A percentile compares a stretch with the other conserved stretches of the same genome.
These are phyloP conservation scores for Bellardia pandia DNA, from an alignment of 2,888 invertebrate species.

Conservation along the genomic window DNA sequence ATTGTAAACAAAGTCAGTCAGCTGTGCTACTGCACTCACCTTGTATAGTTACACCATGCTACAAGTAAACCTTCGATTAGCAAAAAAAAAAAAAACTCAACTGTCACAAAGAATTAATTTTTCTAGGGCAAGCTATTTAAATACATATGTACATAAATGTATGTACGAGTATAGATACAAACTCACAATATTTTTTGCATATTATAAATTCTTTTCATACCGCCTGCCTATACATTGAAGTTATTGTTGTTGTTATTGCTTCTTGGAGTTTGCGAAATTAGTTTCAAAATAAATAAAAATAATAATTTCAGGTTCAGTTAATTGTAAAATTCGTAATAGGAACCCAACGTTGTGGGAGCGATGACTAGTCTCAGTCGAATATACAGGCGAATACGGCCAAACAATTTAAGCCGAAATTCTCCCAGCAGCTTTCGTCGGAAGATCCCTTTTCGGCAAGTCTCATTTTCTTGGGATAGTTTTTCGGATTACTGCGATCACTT, in stretches of 20 bases:
- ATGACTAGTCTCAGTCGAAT: conserved; percentile 80
- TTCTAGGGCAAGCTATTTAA: no score
- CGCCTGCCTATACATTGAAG: background rate
- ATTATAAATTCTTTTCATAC: background rate
- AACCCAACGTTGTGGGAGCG: conserved; percentile 24
- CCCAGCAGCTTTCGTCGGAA: conserved; percentile 83
- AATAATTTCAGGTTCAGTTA: conserved; percentile 1
- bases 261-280: background rate
- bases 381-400: conserved; percentile 83
- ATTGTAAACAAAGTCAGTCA: no score
- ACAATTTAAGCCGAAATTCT: conserved; percentile 82
- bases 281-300: background rate
- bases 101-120: no score
- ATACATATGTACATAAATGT: no score
- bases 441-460: conserved; percentile 80
- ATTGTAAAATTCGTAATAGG: conserved; percentile 9
- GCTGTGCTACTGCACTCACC: no score
- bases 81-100: no score
- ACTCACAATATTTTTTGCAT: background rate
- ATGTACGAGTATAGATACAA: no score
- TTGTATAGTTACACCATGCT: no score
- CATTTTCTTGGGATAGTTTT: conserved; percentile 84
- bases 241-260: background rate
- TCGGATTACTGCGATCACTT: conserved; percentile 83
- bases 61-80: no score